Conservation (phyloP, 2,113 vertebrate species). For the Merops nubicus region DNA sequence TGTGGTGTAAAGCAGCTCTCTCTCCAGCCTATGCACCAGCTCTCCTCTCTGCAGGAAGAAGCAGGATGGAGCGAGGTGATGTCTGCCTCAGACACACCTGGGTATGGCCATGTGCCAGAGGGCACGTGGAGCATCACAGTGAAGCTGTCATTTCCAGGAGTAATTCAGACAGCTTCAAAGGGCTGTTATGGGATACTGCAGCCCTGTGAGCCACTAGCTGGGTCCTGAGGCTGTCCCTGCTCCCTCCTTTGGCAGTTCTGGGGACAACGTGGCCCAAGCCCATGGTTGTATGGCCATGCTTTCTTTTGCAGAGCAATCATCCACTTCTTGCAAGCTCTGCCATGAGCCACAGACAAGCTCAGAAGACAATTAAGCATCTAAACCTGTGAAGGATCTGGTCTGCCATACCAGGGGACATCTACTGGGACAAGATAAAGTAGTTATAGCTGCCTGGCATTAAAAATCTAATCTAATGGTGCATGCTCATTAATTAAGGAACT, state of each 20-base stretch:
- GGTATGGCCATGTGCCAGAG: accelerated
- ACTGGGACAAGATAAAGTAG: neutral
- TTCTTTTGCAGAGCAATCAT: neutral
- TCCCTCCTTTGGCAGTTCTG: accelerated
- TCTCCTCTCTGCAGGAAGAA: neutral
- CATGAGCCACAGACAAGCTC: neutral
- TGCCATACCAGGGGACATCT: accelerated
- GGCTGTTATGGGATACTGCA: accelerated
- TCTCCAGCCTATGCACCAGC: neutral
- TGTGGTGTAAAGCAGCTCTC: accelerated
- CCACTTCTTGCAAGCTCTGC: neutral
- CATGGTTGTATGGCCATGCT: accelerated
- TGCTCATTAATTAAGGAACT: neutral
- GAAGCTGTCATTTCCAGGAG: neutral
- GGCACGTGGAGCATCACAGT: accelerated
- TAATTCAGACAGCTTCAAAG: neutral
- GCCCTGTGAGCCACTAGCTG: accelerated
- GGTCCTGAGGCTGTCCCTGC: neutral
- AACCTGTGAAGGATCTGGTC: neutral
- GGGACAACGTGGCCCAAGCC: neutral
- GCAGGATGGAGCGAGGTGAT: accelerated
- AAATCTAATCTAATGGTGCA: neutral
- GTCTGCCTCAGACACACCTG: accelerated
- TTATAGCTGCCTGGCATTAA: neutral
- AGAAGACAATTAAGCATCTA: neutral